Conservation (phyloP, 2,797 vertebrate species). For the Alca torda region DNA sequence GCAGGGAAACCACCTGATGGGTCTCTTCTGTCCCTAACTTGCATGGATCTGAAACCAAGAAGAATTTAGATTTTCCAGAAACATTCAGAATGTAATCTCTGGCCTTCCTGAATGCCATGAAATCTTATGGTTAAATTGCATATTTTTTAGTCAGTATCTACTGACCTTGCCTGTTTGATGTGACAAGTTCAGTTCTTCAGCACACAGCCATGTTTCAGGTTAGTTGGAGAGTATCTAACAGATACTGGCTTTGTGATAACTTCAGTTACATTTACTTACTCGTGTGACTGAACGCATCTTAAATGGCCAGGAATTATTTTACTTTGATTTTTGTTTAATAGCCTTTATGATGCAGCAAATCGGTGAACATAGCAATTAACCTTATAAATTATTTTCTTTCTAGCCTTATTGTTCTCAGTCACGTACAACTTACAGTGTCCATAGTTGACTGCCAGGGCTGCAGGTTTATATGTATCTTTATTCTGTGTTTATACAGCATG, state of each 20-base stretch:
- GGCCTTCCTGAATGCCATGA: neutral
- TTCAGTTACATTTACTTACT: neutral
- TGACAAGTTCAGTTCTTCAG: neutral
- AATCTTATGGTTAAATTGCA: neutral
- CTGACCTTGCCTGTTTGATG: neutral
- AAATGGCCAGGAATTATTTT: neutral
- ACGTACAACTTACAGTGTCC: neutral
- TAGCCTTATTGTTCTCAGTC: neutral
- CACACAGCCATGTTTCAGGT: neutral
- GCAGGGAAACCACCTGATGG: neutral
- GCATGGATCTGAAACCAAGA: neutral
- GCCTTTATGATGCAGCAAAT: neutral
- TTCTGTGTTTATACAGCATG: neutral
- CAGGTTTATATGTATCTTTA: neutral
- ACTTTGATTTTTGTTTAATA: neutral
- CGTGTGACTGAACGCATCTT: neutral
- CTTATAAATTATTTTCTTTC: neutral
- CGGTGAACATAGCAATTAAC: neutral
- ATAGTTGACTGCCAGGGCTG: neutral
- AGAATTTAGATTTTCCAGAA: neutral
- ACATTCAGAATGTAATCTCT: neutral
- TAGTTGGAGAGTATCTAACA: neutral
- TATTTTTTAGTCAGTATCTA: neutral
- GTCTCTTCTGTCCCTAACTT: neutral
- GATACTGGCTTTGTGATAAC: neutral